A percentile compares a stretch with the other conserved stretches of the same genome.
These are phyloP conservation scores for Strongylocentrotus purpuratus DNA, from an alignment of 35 echinoderm and acorn worm genomes.

Conservation along the genomic window DNA sequence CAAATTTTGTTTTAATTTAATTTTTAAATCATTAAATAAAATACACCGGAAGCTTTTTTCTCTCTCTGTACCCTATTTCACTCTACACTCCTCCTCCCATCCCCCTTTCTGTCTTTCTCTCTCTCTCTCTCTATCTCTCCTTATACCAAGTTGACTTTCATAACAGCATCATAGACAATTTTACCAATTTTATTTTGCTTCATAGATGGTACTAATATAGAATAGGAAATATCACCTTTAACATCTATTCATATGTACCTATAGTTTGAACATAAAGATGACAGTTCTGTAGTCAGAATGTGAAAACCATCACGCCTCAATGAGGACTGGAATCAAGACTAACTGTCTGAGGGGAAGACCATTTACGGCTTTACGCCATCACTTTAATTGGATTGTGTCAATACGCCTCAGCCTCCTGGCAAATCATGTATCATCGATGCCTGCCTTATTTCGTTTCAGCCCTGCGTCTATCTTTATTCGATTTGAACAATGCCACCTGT, in stretches of 20 bases:
- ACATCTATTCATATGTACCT: no score
- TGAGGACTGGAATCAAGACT: background rate
- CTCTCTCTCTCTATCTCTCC: background rate
- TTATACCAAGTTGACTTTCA: no score
- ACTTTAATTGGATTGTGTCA: background rate
- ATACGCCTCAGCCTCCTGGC: background rate
- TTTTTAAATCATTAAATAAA: no score
- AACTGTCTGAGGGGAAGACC: background rate
- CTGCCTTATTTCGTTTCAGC: background rate
- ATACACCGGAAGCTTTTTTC: no score
- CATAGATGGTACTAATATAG: no score
- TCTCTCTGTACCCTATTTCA: no score
- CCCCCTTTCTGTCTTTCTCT: background rate
- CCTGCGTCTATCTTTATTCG: background rate
- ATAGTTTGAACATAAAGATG: background rate
- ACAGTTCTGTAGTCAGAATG: background rate
- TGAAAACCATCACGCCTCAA: background rate
- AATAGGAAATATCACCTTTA: no score
- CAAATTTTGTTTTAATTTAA: no score
- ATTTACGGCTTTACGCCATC: background rate
- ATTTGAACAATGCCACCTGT: background rate
- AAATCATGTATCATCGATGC: background rate
- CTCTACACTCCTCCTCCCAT: no score
- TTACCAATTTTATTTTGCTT: no score
- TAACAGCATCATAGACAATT: no score